Base-by-base conservation (phyloP, 2,888 invertebrate species). In the Dysmachus trigonus region DNA sequence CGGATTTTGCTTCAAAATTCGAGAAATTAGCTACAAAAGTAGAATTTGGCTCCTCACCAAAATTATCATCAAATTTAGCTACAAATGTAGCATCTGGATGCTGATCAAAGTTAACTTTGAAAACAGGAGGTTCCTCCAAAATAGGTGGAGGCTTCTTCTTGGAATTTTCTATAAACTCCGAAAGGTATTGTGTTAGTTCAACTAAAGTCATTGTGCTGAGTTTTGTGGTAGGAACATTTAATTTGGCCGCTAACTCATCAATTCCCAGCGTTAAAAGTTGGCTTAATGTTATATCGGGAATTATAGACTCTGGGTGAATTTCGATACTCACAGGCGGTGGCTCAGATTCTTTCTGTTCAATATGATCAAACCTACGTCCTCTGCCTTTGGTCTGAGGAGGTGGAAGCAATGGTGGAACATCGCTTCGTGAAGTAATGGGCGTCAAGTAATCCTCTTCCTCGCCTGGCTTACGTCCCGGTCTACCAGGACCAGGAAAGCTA, bases 181-280 rank as follows among this genome's bases (percentile, higher is more conserved):
- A 94, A 33, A 97, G 93, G 91, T 96, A 96, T 85, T 95, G 95
- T 0, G 97, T 97, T 62, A 98, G 93, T 91, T 97, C 97, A 30
- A 97, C 96, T 87, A 98, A 93, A 0, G 97, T 97, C 95, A 97
- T 96, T 86, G 95, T 96, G 83, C 96, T 96, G 76, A 98, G 92
- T 86, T 96, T 95, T 79, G 94, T 94, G 0, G 96, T 94, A 0
- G 97, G 96, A 89, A 97, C 96, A 88, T 95, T 95, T 86, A 94
- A 93, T 93, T 96, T 95, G 22, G 93, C 90, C 0, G 97, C 96
- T 86, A 97, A 92, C 88, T 97, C 97, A 88, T 96, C 95, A 90
- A 97, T 94, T 88, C 96, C 96, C 90, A 96, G 94, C 1, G 96
- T 95, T 38, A 97, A 95, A 86, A 97, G 93, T 90, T 97, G 97